phyloP scores from a whole-genome alignment of 1,140 invertebrate species.

The Drosophila repleta region DNA sequence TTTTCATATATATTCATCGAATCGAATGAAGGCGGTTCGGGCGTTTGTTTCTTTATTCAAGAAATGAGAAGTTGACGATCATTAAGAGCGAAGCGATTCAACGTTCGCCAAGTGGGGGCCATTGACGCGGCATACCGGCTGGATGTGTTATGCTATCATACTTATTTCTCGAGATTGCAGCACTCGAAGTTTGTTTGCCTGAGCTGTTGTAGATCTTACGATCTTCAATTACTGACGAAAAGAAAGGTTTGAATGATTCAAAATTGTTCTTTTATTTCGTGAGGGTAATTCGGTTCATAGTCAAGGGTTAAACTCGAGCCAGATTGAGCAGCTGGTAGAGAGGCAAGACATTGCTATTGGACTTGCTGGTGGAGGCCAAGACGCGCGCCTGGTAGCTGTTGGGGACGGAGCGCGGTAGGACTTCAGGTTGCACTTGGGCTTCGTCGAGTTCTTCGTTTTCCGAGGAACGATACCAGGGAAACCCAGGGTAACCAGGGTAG shows the following conservation, averaged over 20 bases:
- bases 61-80: constrained; percentile 22
- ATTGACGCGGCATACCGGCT: constrained; percentile 27
- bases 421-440: constrained; percentile 7
- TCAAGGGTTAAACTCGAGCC: constrained; percentile 33
- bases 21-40: constrained; percentile 20
- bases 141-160: constrained; percentile 11
- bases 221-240: too few species aligned
- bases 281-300: neutral
- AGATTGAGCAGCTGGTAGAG: constrained; percentile 68
- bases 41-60: constrained; percentile 22
- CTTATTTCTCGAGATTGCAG: neutral
- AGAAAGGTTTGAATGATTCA: too few species aligned
- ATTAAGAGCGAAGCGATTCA: constrained; percentile 26
- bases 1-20: constrained; percentile 1
- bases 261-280: neutral
- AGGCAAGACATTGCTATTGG: constrained; percentile 47
- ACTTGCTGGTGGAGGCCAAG: constrained; percentile 37
- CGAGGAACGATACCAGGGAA: constrained; percentile 55
- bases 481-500: constrained; percentile 21
- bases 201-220: neutral
- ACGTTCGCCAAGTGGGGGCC: constrained; percentile 16
- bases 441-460: constrained; percentile 42
- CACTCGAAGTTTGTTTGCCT: neutral
- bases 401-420: constrained; percentile 28
- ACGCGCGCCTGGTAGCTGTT: constrained; percentile 58